Base-by-base conservation (phyloP, 2,797 vertebrate species). In the Neosalanx taihuensis region DNA sequence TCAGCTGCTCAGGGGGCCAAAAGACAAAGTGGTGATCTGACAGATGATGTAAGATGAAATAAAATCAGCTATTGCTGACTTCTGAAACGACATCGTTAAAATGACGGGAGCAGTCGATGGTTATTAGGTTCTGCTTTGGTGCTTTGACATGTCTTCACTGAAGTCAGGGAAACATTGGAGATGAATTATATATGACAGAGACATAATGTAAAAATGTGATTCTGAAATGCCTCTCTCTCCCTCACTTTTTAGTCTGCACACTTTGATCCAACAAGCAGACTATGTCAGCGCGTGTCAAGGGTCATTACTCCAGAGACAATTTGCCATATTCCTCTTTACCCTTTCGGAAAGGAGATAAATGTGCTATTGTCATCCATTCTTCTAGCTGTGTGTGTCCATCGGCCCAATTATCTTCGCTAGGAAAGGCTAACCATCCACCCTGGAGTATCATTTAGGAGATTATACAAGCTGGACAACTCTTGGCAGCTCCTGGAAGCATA, bases 41-140 rank as follows among this genome's bases (percentile, higher is more conserved):
- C 81, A 64, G 56, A 76, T 79, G 80, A 77, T 81, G 78, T 78
- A 79, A 81, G 68, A 75, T 68, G 83, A 86, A 86, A 86, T 70
- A 73, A 31, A 79, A 77, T 51, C 59, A 51, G 79, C 73, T 79
- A 89, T 83, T 74, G 57, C 79, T 74, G 82, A 84, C 5, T 5
- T 66, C 64, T 23, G 61, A 30, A 15, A 33, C 41, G 67, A 74
- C 56, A 41, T 76, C 67, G 71, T 77, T 79, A 75, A 53, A 69
- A 62, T 26, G 6, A 41, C 79, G 81, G 78, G 75, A 85, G 78
- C 79, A 71, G 72, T 26, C 68, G 67, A 13, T 57, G 65, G 66
- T 78, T 58, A 78, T 64, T 37, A 59, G 69, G 30, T 67, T 26
- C 72, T 69, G 49, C 30, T 6, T n/a, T 46, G n/a, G 68, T 7